phyloP scores from a whole-genome alignment of 2,888 invertebrate species.

The Tipula confusa region DNA sequence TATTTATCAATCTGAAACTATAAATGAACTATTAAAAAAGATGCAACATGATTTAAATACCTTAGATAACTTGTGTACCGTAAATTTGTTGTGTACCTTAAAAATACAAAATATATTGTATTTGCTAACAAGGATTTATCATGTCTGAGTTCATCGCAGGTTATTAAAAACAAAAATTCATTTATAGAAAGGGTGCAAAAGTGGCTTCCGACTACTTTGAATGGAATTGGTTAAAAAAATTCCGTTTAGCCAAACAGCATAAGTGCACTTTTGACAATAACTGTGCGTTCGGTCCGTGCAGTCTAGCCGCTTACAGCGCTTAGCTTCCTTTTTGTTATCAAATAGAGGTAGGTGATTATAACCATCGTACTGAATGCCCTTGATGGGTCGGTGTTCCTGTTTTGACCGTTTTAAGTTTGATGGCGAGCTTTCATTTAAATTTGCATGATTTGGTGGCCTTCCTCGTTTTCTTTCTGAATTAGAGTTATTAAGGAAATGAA shows the following conservation, averaged over 20 bases:
- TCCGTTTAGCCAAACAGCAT: neutral
- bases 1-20: too few relatives aligned
- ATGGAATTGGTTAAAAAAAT: neutral
- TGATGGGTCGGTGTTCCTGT: neutral
- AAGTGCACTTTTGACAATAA: neutral
- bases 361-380: neutral
- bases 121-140: too few relatives aligned
- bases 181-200: too few relatives aligned
- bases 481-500: neutral
- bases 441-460: neutral
- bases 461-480: neutral
- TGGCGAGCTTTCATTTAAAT: neutral
- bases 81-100: too few relatives aligned
- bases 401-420: neutral
- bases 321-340: neutral
- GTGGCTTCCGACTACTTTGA: neutral
- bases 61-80: too few relatives aligned
- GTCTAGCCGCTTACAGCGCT: neutral
- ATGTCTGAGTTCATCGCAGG: too few relatives aligned
- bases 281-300: neutral
- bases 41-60: too few relatives aligned
- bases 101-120: too few relatives aligned
- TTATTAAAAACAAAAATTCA: too few relatives aligned
- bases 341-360: neutral
- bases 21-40: too few relatives aligned